Evolutionary conservation across 2,113 vertebrate species (phyloP).

Genomic region (Pongo pygmaeus): DNA sequence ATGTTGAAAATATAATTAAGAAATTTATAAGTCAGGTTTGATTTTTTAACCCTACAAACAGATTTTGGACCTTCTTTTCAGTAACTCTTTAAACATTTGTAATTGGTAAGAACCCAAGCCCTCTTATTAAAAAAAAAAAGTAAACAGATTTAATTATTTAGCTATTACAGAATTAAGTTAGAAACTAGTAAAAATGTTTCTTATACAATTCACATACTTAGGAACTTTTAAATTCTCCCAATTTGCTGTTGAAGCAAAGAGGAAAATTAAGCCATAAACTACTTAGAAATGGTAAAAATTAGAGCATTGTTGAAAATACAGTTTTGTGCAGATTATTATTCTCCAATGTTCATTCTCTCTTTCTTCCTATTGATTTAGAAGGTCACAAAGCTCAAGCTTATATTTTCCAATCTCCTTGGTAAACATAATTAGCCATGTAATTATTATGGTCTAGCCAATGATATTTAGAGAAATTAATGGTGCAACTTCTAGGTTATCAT

Average conservation of each 20-base stretch:
- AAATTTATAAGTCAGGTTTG: not conserved
- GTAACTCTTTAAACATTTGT: not conserved
- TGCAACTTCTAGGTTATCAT: not conserved
- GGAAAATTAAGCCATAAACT: not conserved
- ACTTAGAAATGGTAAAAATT: not conserved
- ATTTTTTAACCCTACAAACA: not conserved
- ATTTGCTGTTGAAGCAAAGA: slow-evolving; percentile 1
- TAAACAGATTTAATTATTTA: not conserved
- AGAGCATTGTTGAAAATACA: not conserved
- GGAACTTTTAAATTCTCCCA: not conserved
- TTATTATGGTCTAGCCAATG: not conserved
- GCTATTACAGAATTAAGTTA: not conserved
- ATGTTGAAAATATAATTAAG: not conserved
- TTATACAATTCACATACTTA: not conserved
- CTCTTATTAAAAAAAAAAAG: not conserved
- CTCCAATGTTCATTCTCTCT: not conserved
- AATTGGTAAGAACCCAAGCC: not conserved
- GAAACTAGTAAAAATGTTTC: not conserved
- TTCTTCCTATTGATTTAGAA: not conserved
- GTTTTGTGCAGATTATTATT: not conserved
- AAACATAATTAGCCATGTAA: not conserved
- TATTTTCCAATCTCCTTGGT: not conserved
- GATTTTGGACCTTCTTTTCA: not conserved
- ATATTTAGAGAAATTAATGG: not conserved
- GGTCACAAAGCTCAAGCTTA: not conserved